Percentiles rank a stretch among this genome's conserved stretches.
These are phyloP conservation scores for Geodia barretti DNA, from an alignment of 37 sponge, comb jelly and placozoan species.

Conservation along the genomic window DNA sequence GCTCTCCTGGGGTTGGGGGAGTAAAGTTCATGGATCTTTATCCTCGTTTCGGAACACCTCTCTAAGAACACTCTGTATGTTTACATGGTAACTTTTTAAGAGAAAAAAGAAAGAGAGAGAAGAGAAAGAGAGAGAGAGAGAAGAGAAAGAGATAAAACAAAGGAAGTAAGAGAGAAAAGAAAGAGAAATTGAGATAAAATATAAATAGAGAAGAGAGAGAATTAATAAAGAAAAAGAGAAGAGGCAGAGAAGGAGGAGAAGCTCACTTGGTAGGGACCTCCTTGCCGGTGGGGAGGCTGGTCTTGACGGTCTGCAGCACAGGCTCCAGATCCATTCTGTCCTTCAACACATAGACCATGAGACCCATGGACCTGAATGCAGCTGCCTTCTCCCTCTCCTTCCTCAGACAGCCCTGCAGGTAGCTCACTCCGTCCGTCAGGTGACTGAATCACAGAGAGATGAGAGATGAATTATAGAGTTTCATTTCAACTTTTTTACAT, in stretches of 20 bases:
- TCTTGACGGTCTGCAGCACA: constrained; percentile 33
- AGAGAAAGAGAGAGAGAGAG: no score
- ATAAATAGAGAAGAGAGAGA: no score
- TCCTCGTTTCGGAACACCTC: no score
- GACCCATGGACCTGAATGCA: constrained; percentile 84
- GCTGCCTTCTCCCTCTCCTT: constrained; percentile 72
- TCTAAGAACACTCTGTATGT: no score
- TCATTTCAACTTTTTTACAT: background rate
- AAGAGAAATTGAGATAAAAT: no score
- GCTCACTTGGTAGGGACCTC: constrained; percentile 38
- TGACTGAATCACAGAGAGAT: constrained; percentile 38
- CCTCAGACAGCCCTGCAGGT: constrained; percentile 63
- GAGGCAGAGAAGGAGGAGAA: background rate
- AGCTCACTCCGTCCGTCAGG: constrained; percentile 65
- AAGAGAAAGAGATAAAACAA: background rate
- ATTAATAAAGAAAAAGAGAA: background rate
- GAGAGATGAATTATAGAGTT: background rate
- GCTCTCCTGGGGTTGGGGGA: constrained; percentile 18
- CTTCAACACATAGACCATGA: constrained; percentile 79
- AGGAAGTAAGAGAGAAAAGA: background rate
- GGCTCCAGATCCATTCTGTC: constrained; percentile 71
- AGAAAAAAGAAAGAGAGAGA: no score
- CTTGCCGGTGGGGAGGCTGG: constrained; percentile 42
- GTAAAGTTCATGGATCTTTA: no score
- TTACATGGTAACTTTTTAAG: no score